Conservation (phyloP, 2,797 vertebrate genomes). For the Chrysocyon brachyurus region DNA sequence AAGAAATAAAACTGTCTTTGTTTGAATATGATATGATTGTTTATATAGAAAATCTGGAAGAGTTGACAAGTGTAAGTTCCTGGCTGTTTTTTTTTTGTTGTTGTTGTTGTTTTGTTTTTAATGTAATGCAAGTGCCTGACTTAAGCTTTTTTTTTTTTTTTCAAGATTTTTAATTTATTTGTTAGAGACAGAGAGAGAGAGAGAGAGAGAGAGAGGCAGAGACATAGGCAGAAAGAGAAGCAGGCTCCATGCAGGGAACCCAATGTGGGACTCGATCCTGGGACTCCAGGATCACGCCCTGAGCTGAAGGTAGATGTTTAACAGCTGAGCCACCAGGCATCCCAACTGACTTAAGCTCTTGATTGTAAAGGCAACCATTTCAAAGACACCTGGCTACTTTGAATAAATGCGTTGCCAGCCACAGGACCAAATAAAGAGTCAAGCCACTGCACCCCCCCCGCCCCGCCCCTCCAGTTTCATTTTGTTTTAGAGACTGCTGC, state of each 20-base stretch:
- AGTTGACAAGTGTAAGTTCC: background rate
- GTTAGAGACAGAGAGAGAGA: too few relatives aligned
- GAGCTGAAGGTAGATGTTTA: too few relatives aligned
- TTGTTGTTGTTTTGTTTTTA: background rate
- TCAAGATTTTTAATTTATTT: too few relatives aligned
- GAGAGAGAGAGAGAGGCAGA: too few relatives aligned
- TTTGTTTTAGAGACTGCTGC: background rate
- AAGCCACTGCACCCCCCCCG: background rate
- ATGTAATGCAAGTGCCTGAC: background rate
- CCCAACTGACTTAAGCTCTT: background rate
- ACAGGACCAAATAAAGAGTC: background rate
- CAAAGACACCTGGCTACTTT: background rate
- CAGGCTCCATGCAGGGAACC: too few relatives aligned
- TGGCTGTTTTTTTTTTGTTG: background rate
- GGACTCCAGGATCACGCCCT: too few relatives aligned
- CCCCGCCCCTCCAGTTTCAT: background rate
- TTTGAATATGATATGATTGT: background rate
- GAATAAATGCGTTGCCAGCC: background rate
- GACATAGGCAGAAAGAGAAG: too few relatives aligned
- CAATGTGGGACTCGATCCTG: too few relatives aligned
- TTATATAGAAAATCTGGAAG: background rate
- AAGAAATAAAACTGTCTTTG: background rate
- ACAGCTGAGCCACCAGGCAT: too few relatives aligned
- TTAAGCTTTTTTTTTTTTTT: background rate
- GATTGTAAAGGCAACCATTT: background rate